phyloP scores from a whole-genome alignment of 2,888 invertebrate genomes.

The Eutolmus rufibarbis region DNA sequence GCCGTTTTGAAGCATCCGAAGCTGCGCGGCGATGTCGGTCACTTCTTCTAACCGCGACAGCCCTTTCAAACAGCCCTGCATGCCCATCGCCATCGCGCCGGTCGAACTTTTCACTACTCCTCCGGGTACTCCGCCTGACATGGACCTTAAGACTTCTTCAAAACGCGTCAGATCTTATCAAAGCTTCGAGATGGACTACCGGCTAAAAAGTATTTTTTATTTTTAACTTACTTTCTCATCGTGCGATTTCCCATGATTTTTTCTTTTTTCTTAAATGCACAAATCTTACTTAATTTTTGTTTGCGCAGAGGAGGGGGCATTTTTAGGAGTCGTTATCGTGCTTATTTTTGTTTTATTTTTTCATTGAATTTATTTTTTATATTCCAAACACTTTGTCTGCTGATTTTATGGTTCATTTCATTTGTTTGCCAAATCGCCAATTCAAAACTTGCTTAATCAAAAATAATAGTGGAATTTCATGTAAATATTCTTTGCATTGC shows the following conservation, averaged over 20 bases:
- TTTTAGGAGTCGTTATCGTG: background rate
- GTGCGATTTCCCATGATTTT: background rate
- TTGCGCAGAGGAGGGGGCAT: background rate
- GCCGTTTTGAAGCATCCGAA: background rate
- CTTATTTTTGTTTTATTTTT: background rate
- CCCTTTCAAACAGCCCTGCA: background rate
- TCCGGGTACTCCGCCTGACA: background rate
- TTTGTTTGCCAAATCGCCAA: background rate
- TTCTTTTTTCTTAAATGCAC: background rate
- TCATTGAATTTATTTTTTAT: background rate
- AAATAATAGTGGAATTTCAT: background rate
- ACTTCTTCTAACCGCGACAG: background rate
- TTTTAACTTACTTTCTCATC: background rate
- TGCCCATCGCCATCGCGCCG: background rate
- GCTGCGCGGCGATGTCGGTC: background rate
- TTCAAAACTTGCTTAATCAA: background rate
- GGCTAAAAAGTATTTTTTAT: background rate
- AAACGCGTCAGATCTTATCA: background rate
- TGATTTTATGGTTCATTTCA: background rate
- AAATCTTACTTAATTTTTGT: background rate
- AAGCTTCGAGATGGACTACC: background rate
- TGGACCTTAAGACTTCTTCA: background rate
- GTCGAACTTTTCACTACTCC: background rate
- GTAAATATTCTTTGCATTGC: too few species aligned
- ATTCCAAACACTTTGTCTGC: background rate